Evolutionary conservation across 2,113 vertebrate species (phyloP).

Genomic region (Setophaga kirtlandii): DNA sequence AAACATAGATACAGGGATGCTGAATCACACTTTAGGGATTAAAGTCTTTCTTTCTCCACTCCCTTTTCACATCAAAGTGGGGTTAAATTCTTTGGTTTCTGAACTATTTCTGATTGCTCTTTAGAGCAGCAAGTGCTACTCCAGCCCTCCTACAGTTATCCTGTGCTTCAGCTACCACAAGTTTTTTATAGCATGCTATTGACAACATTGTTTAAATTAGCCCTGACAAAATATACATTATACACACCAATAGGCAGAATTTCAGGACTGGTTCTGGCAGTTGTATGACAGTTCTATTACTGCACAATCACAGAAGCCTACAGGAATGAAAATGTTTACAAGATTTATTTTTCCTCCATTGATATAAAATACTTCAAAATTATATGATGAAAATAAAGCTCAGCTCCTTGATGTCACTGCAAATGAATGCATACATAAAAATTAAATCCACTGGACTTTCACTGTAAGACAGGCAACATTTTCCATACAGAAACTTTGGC

Average conservation of each 20-base stretch:
- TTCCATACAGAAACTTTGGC: not conserved
- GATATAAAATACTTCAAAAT: not conserved
- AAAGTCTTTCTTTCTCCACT: not conserved
- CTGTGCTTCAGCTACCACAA: not conserved
- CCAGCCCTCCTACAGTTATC: not conserved
- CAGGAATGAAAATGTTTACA: not conserved
- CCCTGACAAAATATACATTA: not conserved
- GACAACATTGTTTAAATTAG: not conserved
- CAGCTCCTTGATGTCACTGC: not conserved
- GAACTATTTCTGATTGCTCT: not conserved
- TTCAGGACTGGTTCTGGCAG: not conserved
- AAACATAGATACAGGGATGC: not conserved
- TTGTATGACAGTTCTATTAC: not conserved
- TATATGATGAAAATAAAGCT: not conserved
- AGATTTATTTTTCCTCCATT: not conserved
- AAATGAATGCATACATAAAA: constrained; percentile 2
- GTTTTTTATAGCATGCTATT: not conserved
- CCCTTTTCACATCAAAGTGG: not conserved
- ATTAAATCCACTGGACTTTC: not conserved
- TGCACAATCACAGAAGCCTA: not conserved
- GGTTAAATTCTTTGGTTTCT: not conserved
- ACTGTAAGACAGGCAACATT: not conserved
- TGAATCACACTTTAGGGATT: not conserved
- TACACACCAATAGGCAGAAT: not conserved
- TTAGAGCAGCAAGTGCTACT: not conserved